phyloP scores from a whole-genome alignment of 2,797 vertebrate genomes.

The Coccyzus lansbergi region DNA sequence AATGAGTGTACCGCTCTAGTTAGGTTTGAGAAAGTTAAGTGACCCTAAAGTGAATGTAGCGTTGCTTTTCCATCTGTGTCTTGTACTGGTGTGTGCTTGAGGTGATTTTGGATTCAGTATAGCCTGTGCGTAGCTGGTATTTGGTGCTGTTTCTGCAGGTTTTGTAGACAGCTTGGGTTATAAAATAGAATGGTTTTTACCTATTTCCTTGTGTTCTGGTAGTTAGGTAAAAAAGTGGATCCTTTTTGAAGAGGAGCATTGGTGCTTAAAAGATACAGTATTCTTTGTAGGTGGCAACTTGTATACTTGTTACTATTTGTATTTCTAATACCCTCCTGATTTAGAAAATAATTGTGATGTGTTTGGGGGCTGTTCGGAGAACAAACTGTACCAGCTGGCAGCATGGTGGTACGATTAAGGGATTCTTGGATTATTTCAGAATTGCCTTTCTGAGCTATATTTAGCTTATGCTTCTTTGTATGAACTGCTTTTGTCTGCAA shows the following conservation, averaged over 20 bases:
- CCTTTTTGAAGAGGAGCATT: background rate
- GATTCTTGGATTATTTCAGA: background rate
- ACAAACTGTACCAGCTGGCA: slow-evolving; percentile 6
- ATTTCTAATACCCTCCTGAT: slow-evolving; percentile 5
- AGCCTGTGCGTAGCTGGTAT: background rate
- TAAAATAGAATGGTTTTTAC: background rate
- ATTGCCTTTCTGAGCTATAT: background rate
- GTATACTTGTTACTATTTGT: slow-evolving; percentile 35
- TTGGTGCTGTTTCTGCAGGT: background rate
- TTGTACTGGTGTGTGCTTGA: background rate
- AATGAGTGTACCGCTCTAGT: background rate
- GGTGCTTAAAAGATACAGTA: background rate
- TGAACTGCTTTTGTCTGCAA: background rate
- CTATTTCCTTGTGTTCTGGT: background rate
- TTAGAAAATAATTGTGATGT: background rate
- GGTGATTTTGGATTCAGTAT: background rate
- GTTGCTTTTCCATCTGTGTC: background rate
- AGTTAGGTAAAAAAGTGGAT: background rate
- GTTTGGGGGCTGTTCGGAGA: background rate
- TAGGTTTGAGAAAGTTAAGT: background rate
- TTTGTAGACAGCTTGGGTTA: background rate
- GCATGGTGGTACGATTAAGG: background rate
- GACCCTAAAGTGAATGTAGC: background rate
- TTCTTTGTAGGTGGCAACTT: background rate
- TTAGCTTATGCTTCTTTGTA: background rate